Evolutionary conservation across 1,140 invertebrate genomes (phyloP).

Genomic region (Drosophila willistoni): DNA sequence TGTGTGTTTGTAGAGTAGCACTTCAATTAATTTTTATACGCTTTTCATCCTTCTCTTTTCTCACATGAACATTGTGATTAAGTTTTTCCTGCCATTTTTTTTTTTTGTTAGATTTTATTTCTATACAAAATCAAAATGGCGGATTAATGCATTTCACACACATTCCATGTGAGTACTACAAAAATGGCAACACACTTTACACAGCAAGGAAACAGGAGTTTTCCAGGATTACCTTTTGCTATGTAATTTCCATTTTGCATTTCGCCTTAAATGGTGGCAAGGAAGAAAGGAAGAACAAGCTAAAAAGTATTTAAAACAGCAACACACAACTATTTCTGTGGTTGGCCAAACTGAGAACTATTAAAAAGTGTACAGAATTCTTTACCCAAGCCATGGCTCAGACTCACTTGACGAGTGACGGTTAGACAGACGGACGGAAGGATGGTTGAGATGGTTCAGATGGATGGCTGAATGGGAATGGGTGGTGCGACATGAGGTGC

Average conservation of each 20-base stretch:
- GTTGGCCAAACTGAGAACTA: conserved; percentile 10
- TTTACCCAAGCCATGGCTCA: conserved; percentile 6
- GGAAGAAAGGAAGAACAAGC: not conserved
- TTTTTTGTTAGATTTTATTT: not conserved
- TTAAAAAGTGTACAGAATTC: conserved; percentile 12
- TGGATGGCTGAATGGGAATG: not conserved
- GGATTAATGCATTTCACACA: conserved; percentile 11
- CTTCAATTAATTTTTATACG: conserved; percentile 1
- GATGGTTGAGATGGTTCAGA: conserved; percentile 1
- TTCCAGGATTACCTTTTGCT: conserved; percentile 6
- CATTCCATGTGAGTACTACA: conserved; percentile 2
- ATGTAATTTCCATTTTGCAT: conserved; percentile 14
- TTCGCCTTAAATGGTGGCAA: not conserved
- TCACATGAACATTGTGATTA: not conserved
- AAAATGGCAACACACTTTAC: conserved; percentile 9
- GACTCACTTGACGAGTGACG: not conserved
- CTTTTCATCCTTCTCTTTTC: not conserved
- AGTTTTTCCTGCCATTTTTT: not conserved
- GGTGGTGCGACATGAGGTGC: conserved; percentile 31
- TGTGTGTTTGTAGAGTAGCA: not conserved
- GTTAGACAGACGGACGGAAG: not conserved
- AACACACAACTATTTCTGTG: conserved; percentile 14
- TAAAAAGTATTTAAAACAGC: conserved; percentile 10
- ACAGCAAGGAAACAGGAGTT: conserved; percentile 9
- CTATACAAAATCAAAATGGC: conserved; percentile 6